These are phyloP conservation scores for Panzeria rudis DNA, from an alignment of 2,888 invertebrate species.

Conservation along the genomic window DNA sequence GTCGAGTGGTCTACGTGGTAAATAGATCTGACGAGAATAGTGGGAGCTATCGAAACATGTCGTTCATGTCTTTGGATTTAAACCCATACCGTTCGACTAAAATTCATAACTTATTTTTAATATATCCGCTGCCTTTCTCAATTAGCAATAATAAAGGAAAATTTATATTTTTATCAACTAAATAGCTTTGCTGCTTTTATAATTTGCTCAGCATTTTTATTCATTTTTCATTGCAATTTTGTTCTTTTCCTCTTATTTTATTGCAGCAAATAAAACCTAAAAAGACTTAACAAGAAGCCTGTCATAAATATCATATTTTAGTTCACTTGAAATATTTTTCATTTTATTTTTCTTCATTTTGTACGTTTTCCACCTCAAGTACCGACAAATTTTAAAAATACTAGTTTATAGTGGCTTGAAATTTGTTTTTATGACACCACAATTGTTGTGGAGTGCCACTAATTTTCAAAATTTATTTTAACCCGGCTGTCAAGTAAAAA, in stretches of 20 bases:
- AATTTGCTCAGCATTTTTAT: neutral
- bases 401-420: neutral
- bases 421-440: slow-evolving; percentile 13
- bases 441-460: slow-evolving; percentile 22
- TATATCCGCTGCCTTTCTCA: too few species aligned
- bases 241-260: slow-evolving; percentile 25
- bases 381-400: neutral
- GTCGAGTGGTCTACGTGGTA: too few species aligned
- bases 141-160: neutral
- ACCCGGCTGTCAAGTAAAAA: slow-evolving; percentile 55
- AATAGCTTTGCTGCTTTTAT: neutral
- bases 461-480: slow-evolving; percentile 55
- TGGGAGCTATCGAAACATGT: too few species aligned
- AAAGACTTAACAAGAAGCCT: slow-evolving; percentile 54
- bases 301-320: slow-evolving; percentile 67
- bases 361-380: neutral
- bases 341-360: slow-evolving; percentile 5
- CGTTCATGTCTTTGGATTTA: too few species aligned
- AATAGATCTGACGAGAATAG: too few species aligned
- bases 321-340: slow-evolving; percentile 45
- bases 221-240: slow-evolving; percentile 24
- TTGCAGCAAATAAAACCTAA: slow-evolving; percentile 45
- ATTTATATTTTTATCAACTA: neutral
- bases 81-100: too few species aligned
- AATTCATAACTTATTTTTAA: too few species aligned